phyloP scores from a whole-genome alignment of 2,113 vertebrate species.

The Madoqua kirkii region DNA sequence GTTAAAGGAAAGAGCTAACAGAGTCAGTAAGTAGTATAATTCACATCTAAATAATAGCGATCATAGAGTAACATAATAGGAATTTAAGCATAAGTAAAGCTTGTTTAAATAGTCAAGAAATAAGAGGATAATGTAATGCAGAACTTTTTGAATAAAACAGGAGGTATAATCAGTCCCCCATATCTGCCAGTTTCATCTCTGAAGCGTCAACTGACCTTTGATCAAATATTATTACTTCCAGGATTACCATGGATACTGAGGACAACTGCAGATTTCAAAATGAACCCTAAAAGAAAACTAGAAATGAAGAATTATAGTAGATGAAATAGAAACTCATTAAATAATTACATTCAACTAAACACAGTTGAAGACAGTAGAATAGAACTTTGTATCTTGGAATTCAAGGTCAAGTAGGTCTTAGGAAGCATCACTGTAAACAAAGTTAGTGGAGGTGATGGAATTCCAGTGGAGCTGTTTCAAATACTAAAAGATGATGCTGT shows the following conservation, averaged over 20 bases:
- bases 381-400: not conserved
- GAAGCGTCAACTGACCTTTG: rapidly evolving
- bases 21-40: not conserved
- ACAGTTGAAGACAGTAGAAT: not conserved
- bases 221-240: not conserved
- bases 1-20: not conserved
- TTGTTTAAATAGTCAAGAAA: not conserved
- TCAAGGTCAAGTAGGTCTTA: not conserved
- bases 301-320: not conserved
- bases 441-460: not conserved
- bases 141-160: not conserved
- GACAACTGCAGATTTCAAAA: not conserved
- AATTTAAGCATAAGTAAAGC: not conserved
- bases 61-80: not conserved
- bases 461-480: not conserved
- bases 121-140: not conserved
- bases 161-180: not conserved
- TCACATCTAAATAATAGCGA: not conserved
- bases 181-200: not conserved
- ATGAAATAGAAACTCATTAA: not conserved
- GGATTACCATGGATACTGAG: not conserved
- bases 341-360: not conserved
- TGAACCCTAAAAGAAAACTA: not conserved
- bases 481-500: not conserved
- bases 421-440: not conserved